Conservation (phyloP, 2,888 invertebrate genomes). For the Trissonchulus latispiculum region DNA sequence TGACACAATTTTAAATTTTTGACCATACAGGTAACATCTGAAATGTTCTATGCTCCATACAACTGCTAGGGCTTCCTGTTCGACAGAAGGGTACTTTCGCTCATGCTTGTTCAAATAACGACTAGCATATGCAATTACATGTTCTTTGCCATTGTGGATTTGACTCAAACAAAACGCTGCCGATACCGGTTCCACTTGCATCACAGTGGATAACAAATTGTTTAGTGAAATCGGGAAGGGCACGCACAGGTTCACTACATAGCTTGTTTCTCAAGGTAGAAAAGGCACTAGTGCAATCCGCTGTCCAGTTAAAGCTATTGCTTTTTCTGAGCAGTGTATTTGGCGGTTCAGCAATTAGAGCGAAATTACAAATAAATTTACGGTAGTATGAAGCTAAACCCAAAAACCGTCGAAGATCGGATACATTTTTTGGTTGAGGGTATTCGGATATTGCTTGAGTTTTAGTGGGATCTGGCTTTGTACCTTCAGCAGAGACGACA, state of each 20-base stretch:
- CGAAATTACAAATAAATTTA: background rate
- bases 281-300: background rate
- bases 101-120: constrained; percentile 1
- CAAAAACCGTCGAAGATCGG: background rate
- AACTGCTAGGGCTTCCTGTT: constrained; percentile 7
- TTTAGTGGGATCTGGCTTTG: background rate
- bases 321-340: background rate
- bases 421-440: background rate
- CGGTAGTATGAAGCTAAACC: constrained; percentile 7
- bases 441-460: background rate
- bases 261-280: background rate
- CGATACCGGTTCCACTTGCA: background rate
- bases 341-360: background rate
- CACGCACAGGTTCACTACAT: background rate
- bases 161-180: background rate
- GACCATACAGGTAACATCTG: background rate
- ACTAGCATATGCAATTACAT: constrained; percentile 24
- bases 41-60: constrained; percentile 23
- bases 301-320: background rate
- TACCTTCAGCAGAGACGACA: background rate
- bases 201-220: constrained; percentile 4
- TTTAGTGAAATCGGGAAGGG: constrained; percentile 3
- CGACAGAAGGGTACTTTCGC: constrained; percentile 16
- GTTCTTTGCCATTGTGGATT: background rate
- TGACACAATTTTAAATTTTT: background rate